Conservation (phyloP, 2,113 vertebrate species). For the Microtus oregoni region DNA sequence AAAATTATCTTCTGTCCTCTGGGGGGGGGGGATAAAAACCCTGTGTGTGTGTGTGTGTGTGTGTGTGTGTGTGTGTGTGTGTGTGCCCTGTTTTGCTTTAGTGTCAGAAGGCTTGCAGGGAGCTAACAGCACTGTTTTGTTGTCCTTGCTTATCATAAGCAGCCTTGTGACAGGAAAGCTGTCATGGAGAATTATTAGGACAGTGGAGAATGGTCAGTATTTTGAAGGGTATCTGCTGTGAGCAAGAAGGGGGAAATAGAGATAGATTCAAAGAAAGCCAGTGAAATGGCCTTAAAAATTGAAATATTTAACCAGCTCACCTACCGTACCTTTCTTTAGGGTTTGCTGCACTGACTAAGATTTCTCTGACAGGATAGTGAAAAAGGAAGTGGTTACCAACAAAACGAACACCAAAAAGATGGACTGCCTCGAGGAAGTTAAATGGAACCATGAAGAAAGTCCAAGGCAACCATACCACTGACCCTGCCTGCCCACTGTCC, state of each 20-base stretch:
- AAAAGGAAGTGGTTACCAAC: slow-evolving; percentile 38
- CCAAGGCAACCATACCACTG: neutral
- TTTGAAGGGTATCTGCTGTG: too few relatives aligned
- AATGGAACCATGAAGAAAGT: slow-evolving; percentile 15
- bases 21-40: neutral
- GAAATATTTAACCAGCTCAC: too few relatives aligned
- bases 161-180: too few relatives aligned
- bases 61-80: neutral
- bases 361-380: neutral
- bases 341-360: neutral
- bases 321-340: neutral
- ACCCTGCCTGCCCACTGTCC: neutral
- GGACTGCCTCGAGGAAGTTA: slow-evolving; percentile 8
- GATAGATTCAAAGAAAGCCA: too few relatives aligned
- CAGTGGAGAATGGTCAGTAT: too few relatives aligned
- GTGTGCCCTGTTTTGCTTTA: neutral
- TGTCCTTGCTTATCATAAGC: too few relatives aligned
- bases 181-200: too few relatives aligned
- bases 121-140: too few relatives aligned
- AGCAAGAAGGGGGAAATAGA: too few relatives aligned
- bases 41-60: fast-evolving
- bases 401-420: neutral
- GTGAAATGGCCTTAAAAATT: too few relatives aligned
- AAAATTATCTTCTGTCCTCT: slow-evolving; percentile 7
- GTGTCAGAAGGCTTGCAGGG: too few relatives aligned